A percentile compares a stretch with the other conserved stretches of the same genome.
phyloP scores from a whole-genome alignment of 2,113 vertebrate genomes.

The Sapayoa aenigma region DNA sequence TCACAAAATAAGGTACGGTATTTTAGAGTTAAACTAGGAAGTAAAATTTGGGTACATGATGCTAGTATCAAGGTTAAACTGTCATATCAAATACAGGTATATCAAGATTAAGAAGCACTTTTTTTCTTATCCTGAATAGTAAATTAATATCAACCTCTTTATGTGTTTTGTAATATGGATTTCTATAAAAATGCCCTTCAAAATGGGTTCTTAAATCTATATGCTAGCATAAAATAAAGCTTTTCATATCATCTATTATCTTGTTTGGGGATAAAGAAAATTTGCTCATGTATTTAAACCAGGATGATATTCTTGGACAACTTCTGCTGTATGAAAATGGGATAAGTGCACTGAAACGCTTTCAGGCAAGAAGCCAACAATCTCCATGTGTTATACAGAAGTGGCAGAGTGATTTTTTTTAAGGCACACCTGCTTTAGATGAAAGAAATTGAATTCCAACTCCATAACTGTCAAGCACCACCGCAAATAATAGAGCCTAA shows the following conservation, averaged over 20 bases:
- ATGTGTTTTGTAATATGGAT: background rate
- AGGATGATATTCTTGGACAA: conserved; percentile 26
- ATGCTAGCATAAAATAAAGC: conserved; percentile 16
- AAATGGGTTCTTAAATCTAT: background rate
- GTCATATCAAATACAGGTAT: conserved; percentile 11
- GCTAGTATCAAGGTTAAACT: conserved; percentile 19
- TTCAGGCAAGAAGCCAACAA: conserved; percentile 29
- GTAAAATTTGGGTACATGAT: background rate
- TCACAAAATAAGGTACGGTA: background rate
- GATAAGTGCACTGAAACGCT: conserved; percentile 26
- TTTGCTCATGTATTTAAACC: conserved; percentile 20
- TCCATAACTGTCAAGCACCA: conserved; percentile 59
- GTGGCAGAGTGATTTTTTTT: conserved; percentile 37
- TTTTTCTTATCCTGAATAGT: conserved; percentile 9
- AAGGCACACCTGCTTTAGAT: conserved; percentile 37
- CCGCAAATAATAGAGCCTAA: conserved; percentile 52
- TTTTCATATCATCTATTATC: conserved; percentile 22
- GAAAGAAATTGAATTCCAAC: conserved; percentile 64
- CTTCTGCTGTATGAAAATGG: conserved; percentile 12
- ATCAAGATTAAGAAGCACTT: conserved; percentile 11
- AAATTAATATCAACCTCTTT: conserved; percentile 8
- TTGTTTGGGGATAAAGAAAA: conserved; percentile 44
- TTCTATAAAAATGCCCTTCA: conserved; percentile 32
- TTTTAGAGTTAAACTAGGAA: background rate
- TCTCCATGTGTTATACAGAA: background rate